phyloP scores from a whole-genome alignment of 92 coral and sea anemone genomes.

The Bergia sp. region DNA sequence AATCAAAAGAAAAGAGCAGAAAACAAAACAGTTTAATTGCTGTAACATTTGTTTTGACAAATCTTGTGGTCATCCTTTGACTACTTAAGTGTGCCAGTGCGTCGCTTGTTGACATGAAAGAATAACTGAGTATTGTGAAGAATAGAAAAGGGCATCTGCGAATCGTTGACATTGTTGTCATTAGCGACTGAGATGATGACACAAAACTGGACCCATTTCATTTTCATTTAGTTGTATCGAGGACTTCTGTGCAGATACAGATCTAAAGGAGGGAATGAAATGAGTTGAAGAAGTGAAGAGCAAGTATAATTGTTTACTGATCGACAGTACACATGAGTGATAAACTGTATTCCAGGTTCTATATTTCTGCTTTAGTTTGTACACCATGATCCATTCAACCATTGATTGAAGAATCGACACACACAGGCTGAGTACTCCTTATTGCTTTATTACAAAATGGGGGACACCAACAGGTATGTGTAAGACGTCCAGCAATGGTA shows the following conservation, averaged over 20 bases:
- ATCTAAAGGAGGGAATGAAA: neutral
- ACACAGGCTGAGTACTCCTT: neutral
- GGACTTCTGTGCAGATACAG: neutral
- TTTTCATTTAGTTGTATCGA: neutral
- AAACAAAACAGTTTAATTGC: neutral
- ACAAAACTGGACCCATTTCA: neutral
- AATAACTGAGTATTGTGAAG: neutral
- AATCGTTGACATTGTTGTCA: conserved; percentile 10
- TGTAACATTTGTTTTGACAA: neutral
- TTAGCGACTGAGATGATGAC: neutral
- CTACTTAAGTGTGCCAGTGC: neutral
- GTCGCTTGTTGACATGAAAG: neutral
- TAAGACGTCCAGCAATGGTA: neutral
- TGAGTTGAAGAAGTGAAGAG: neutral
- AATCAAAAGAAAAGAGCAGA: neutral
- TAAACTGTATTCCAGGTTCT: neutral
- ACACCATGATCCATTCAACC: neutral
- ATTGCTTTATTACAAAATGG: neutral
- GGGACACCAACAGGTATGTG: conserved; percentile 21
- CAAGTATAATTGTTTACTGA: neutral
- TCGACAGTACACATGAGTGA: neutral
- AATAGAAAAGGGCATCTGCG: neutral
- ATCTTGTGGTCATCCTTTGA: neutral
- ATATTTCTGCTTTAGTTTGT: no score
- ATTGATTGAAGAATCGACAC: neutral